Base-by-base conservation (phyloP, 2,797 vertebrate species). In the Typhlichthys eigenmanni region DNA sequence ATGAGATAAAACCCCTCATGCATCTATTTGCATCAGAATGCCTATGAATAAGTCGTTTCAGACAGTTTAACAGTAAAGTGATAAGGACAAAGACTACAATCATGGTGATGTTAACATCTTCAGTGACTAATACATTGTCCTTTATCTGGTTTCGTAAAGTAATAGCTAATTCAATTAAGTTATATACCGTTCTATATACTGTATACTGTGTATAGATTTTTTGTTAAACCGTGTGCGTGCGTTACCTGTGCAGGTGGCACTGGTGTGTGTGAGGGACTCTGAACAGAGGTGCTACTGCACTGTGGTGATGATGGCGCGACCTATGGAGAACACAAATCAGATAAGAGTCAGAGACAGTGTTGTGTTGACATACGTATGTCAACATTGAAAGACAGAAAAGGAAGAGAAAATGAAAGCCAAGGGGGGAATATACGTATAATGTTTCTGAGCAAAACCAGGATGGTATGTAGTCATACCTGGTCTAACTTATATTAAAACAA, bases 221-320 rank as follows among this genome's bases (percentile, higher is more conserved):
- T 60, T 29, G 34, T 12, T 24, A 43, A 43, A 43, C 38, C 38
- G 7, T 43, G 7, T 8, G 32, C 51, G 38, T 34, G 14, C 43
- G 9, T 92, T 92, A 97, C 96, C 95, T 96, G 95, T 83, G 93
- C 83, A 73, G 92, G 62, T 69, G 91, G 88, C 79, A 91, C 69
- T 38, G 81, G 51, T 3, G 81, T 60, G 71, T 92, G 90, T 13
- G 84, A 66, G 34, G 88, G 82, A 82, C 85, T 89, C 75, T 92
- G 92, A 63, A 87, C 59, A 13, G 83, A 83, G 17, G 80, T 55
- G 58, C 67, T 72, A 60, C 72, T 81, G 50, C 69, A 54, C 66
- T 89, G 90, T 74, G 68, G 75, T 16, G 81, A 76, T 43, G 7
- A 7, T 11, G 75, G 72, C 66, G 74, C 47, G 2, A 81, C 76